Percentiles rank a stretch among this genome's conserved stretches.
phyloP scores from a whole-genome alignment of 2,797 vertebrate genomes.

The Hybognathus amarus region DNA sequence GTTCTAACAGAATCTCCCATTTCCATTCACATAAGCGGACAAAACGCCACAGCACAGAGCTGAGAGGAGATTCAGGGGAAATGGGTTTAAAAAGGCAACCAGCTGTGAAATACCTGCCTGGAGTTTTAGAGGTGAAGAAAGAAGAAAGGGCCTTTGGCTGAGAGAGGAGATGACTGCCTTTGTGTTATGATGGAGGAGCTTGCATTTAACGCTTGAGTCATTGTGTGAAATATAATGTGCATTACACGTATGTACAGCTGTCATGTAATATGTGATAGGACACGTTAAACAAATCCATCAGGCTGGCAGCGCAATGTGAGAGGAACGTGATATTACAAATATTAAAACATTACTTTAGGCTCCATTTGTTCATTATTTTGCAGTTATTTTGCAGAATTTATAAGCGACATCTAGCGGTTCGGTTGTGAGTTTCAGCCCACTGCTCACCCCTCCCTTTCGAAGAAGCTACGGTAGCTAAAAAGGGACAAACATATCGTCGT shows the following conservation, averaged over 20 bases:
- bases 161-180: conserved; percentile 53
- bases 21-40: neutral
- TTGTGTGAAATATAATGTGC: conserved; percentile 12
- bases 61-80: conserved; percentile 43
- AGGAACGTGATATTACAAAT: neutral
- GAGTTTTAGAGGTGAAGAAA: conserved; percentile 66
- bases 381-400: no score
- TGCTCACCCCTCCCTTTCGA: no score
- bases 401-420: no score
- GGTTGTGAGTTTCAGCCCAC: no score
- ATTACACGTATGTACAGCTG: conserved; percentile 11
- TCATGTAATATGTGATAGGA: neutral
- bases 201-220: neutral
- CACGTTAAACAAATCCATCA: neutral
- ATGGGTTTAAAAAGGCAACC: conserved; percentile 73
- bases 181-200: conserved; percentile 1
- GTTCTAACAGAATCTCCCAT: conserved; percentile 4
- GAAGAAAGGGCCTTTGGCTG: conserved; percentile 60
- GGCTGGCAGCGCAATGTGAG: neutral
- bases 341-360: neutral
- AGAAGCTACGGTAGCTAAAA: no score
- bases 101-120: conserved; percentile 74
- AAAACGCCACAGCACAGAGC: neutral
- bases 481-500: no score
- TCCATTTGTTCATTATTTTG: neutral